phyloP scores from a whole-genome alignment of 2,888 invertebrate genomes.

The Eledona agricola region DNA sequence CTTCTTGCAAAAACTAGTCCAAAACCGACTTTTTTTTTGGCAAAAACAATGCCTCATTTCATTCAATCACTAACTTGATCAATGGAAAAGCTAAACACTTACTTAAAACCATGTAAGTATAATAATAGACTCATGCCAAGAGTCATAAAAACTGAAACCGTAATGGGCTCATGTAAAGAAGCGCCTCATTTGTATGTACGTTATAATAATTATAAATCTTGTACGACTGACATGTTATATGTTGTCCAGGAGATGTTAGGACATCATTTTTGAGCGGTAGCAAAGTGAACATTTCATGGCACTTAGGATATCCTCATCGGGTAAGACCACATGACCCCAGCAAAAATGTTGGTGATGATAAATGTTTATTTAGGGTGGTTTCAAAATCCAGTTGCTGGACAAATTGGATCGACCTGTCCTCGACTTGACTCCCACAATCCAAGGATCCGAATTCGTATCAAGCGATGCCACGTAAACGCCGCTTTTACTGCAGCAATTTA shows the following conservation, averaged over 20 bases:
- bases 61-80: too few species aligned
- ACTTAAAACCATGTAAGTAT: too few species aligned
- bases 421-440: slow-evolving; percentile 84
- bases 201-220: too few species aligned
- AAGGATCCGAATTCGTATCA: slow-evolving; percentile 81
- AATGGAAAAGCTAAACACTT: too few species aligned
- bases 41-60: too few species aligned
- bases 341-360: neutral
- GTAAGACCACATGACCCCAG: slow-evolving; percentile 65
- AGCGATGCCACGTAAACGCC: slow-evolving; percentile 77
- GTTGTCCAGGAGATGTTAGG: slow-evolving; percentile 75
- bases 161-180: too few species aligned
- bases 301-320: slow-evolving; percentile 90
- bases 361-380: slow-evolving; percentile 79
- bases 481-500: slow-evolving; percentile 1
- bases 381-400: slow-evolving; percentile 87
- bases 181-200: too few species aligned
- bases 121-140: too few species aligned
- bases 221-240: too few species aligned
- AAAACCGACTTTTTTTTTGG: too few species aligned
- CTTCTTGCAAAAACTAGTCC: too few species aligned
- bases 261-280: slow-evolving; percentile 85
- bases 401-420: slow-evolving; percentile 82
- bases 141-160: too few species aligned
- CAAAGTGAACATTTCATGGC: slow-evolving; percentile 90